Conservation (phyloP, 1,140 invertebrate genomes). For the Galendromus occidentalis region DNA sequence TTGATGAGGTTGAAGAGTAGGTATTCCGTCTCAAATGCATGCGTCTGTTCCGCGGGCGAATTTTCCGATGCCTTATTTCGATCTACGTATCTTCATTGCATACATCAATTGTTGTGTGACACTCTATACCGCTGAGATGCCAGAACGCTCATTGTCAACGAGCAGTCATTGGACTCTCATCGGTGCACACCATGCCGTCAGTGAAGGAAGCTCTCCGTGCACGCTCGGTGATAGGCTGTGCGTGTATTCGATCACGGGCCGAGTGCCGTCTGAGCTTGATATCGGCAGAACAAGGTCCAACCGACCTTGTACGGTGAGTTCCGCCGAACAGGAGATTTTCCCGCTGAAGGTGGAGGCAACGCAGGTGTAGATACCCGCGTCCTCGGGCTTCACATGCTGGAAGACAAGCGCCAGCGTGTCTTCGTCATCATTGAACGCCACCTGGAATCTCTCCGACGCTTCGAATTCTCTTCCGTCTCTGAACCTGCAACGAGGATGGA, state of each 20-base stretch:
- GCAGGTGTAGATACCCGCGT: constrained; percentile 81
- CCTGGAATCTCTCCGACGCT: constrained; percentile 79
- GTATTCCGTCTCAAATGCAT: too few relatives aligned
- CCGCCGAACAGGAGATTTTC: constrained; percentile 78
- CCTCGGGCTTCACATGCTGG: constrained; percentile 75
- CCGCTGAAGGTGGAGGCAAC: constrained; percentile 75
- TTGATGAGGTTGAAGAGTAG: too few relatives aligned
- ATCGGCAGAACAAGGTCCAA: background rate
- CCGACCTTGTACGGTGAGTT: constrained; percentile 64
- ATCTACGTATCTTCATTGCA: too few relatives aligned
- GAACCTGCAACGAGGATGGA: constrained; percentile 34
- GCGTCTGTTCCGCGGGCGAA: too few relatives aligned
- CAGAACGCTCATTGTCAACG: too few relatives aligned
- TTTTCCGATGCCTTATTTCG: too few relatives aligned
- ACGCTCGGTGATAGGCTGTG: background rate
- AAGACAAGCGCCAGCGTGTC: constrained; percentile 76
- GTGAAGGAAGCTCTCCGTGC: background rate
- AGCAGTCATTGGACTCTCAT: too few relatives aligned
- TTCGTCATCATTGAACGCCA: constrained; percentile 69
- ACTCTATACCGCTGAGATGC: too few relatives aligned
- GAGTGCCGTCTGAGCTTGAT: background rate
- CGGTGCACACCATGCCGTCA: background rate
- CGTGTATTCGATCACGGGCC: background rate
- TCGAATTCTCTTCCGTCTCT: constrained; percentile 70
- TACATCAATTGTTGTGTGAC: too few relatives aligned